Base-by-base conservation (phyloP, 2,113 vertebrate genomes). In the Psittacus erithacus region DNA sequence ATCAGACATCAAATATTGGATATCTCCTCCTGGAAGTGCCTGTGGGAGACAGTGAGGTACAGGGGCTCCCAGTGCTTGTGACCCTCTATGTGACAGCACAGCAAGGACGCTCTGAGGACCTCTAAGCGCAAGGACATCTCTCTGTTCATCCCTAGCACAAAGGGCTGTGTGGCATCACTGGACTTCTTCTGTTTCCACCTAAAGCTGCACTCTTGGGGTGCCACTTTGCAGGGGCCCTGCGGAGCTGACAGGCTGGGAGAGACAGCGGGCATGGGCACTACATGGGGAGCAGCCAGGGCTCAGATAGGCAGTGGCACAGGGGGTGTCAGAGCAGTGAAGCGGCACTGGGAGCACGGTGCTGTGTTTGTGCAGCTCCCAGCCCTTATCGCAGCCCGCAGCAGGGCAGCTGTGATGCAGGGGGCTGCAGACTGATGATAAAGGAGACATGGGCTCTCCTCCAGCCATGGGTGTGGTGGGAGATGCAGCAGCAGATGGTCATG, bases 391-490 rank as follows among this genome's bases (percentile, higher is more conserved):
- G 55, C 44, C 50, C 0, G 0, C 96, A 95, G 94, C 10, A 11
- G 77, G 74, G 44, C 1, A 3, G 75, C 35, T 0, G 0, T 1
- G 2, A 19, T 7, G 24, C 57, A 19, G 33, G 25, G 15, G n/a
- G 25, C 46, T 77, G 59, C 2, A 1, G 22, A 46, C 7, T 2
- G 41, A 81, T 75, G 95, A 97, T 96, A 94, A 95, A 46, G 69
- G 62, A 53, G 22, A n/a, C 1, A 0, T 27, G 69, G 80, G 83
- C 77, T 96, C 73, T 39, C 24, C 44, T 93, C 86, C 94, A 95
- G 69, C 91, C 38, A 10, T 43, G 95, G 96, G 96, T 82, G 96
- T 91, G 96, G 93, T 88, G 55, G 62, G 65, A 84, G 50, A 55
- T 1, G 6, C 60, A 39, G 38, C 63, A 74, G 24, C 19, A 84